Conservation (phyloP, 2,888 invertebrate species). For the Lasioglossum lativentre region DNA sequence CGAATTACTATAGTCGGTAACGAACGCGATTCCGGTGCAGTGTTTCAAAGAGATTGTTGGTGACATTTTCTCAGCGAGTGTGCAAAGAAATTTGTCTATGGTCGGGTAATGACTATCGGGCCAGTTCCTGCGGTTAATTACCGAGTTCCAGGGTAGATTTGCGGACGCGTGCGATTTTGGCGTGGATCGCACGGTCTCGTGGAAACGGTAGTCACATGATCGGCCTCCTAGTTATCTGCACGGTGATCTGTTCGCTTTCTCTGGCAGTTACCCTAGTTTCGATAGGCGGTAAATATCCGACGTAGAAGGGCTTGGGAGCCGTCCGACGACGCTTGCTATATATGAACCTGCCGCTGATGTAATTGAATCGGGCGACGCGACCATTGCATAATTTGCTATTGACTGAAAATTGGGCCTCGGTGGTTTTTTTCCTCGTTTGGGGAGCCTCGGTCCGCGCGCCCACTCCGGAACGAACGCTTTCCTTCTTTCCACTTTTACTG, state of each 20-base stretch:
- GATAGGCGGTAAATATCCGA: constrained; percentile 59
- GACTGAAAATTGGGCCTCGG: constrained; percentile 43
- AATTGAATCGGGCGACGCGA: constrained; percentile 43
- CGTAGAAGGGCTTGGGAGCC: constrained; percentile 56
- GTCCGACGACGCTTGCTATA: constrained; percentile 37
- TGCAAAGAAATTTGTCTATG: constrained; percentile 16
- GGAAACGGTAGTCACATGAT: constrained; percentile 57
- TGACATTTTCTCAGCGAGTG: not conserved
- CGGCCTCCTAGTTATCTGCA: constrained; percentile 56
- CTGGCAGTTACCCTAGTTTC: constrained; percentile 66
- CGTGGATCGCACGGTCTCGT: constrained; percentile 40
- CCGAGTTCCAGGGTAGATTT: constrained; percentile 22
- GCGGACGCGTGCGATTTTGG: constrained; percentile 36
- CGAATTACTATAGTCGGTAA: not conserved
- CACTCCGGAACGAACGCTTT: not conserved
- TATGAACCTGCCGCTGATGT: constrained; percentile 49
- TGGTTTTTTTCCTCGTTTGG: constrained; percentile 41
- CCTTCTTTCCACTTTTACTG: not conserved
- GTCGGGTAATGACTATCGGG: not conserved
- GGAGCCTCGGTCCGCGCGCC: constrained; percentile 21
- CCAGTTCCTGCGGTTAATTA: constrained; percentile 32
- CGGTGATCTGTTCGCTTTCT: constrained; percentile 68
- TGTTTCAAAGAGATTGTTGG: not conserved
- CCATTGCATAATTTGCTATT: constrained; percentile 60
- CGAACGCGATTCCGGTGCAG: not conserved